Evolutionary conservation across 2,113 vertebrate genomes (phyloP).

Genomic region (Bos taurus): ARS-UCD2.0 NC_037357.1:103428001-103428500

Average conservation of each 20-base stretch:
- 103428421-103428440: neutral
- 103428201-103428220: neutral
- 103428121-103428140: slow-evolving; percentile 80
- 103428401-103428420: neutral
- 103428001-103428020: slow-evolving; percentile 94
- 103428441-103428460: neutral
- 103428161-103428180: neutral
- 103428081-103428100: slow-evolving; percentile 94
- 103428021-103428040: slow-evolving; percentile 94
- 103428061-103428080: slow-evolving; percentile 92
- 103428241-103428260: neutral
- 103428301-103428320: neutral
- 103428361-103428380: neutral
- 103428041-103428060: slow-evolving; percentile 93
- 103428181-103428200: neutral
- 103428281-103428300: neutral
- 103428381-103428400: neutral
- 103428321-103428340: neutral
- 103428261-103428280: neutral
- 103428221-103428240: neutral
- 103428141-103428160: neutral
- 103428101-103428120: slow-evolving; percentile 97
- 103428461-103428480: neutral
- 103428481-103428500: neutral
- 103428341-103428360: neutral